Base-by-base conservation (phyloP, 2,113 vertebrate genomes). In the Indicator indicator region DNA sequence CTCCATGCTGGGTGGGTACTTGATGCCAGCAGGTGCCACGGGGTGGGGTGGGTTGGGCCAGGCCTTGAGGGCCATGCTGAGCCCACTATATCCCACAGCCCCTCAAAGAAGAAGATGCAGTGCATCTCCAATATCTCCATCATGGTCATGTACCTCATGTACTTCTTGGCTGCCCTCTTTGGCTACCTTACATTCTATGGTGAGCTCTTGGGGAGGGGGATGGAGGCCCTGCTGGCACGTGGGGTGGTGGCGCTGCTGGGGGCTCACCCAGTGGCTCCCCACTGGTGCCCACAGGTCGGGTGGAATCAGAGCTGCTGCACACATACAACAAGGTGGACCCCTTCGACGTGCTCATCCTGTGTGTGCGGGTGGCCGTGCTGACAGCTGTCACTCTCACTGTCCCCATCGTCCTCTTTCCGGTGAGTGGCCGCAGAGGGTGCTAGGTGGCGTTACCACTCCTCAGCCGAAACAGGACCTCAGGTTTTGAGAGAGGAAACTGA, bases 161-260 rank as follows among this genome's bases (percentile, higher is more conserved):
- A 99, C 98, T 99, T 99, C 97, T 98, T 99, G 96, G 99, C 99
- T 1, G 99, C 99, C 67, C 99, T 99, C 83, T 99, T 99, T 36
- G 99, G 99, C 93, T 99, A 99, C 98, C 98, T 99, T 97, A 99
- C 99, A 3, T 99, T 99, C 97, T 99, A 99, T 2, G 98, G 99
- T 99, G 98, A 98, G 98, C 73, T 20, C 80, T 40, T 0, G 1
- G 77, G 74, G 46, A 78, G 13, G 16, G 26, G 38, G 24, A 30
- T 0, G 18, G 73, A 28, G 33, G 3, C 11, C 16, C 26, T 40
- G 42, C 24, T 0, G 12, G 85, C 65, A 52, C 42, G 42, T 0
- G 26, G 19, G 20, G 21, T 1, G 4, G 11, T 64, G 40, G 38
- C 98, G 2, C 23, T 71, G 64, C 46, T 4, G 0, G 76, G 8